Conservation (phyloP, 1,140 invertebrate species). For the Pogonomyrmex barbatus region DNA sequence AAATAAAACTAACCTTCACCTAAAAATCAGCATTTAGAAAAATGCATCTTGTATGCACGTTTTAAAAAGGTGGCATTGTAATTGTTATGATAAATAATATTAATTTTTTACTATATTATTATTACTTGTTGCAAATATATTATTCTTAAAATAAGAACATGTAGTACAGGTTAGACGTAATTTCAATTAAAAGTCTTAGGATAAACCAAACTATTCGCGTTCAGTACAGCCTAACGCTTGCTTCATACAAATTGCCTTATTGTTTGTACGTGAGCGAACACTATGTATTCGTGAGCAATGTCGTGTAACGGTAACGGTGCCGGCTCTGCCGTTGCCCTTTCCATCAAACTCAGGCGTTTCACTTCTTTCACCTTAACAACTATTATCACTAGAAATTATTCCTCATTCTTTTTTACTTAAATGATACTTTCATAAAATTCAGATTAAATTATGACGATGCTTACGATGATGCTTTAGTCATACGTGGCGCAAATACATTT, state of each 20-base stretch:
- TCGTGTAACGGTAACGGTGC: constrained; percentile 47
- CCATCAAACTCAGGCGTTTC: constrained; percentile 3
- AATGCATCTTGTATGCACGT: neutral
- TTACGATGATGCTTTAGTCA: neutral
- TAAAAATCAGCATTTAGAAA: neutral
- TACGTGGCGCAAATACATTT: neutral
- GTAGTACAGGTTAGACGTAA: neutral
- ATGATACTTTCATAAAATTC: neutral
- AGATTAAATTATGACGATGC: neutral
- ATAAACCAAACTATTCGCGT: constrained; percentile 18
- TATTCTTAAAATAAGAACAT: neutral
- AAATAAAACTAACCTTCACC: neutral
- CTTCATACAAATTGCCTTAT: constrained; percentile 46
- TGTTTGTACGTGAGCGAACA: constrained; percentile 43
- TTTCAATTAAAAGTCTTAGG: constrained; percentile 6
- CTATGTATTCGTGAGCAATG: constrained; percentile 22
- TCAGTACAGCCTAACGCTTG: neutral
- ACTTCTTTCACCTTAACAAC: constrained; percentile 19
- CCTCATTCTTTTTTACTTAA: neutral
- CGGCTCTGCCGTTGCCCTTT: constrained; percentile 9
- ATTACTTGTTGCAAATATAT: neutral
- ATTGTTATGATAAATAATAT: neutral
- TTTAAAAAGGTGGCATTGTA: neutral
- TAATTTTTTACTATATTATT: neutral
- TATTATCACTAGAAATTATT: neutral